A percentile compares a stretch with the other conserved stretches of the same genome.
phyloP scores from a whole-genome alignment of 2,888 invertebrate species.

The Drosophila subquinaria region DNA sequence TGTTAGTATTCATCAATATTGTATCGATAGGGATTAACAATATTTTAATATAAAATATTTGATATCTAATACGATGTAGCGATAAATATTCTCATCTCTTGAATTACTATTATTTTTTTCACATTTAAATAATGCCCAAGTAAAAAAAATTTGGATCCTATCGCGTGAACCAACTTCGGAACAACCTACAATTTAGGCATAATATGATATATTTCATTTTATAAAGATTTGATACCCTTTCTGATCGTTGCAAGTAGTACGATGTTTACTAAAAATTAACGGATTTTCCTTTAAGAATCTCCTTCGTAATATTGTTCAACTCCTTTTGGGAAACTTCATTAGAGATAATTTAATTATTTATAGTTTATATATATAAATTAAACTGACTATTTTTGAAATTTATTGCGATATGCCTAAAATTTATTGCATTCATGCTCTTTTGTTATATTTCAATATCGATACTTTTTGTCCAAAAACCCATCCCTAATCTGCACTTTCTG shows the following conservation, averaged over 20 bases:
- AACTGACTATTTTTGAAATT: not conserved
- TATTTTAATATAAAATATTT: no score
- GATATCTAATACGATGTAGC: not conserved
- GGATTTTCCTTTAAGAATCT: no score
- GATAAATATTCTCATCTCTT: no score
- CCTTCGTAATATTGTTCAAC: no score
- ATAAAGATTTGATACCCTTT: not conserved
- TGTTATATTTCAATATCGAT: not conserved
- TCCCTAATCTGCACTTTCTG: constrained; percentile 3
- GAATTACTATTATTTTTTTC: no score
- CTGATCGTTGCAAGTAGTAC: not conserved
- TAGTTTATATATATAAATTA: not conserved
- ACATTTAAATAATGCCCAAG: no score
- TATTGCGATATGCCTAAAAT: not conserved
- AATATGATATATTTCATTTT: not conserved
- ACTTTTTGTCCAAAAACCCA: not conserved
- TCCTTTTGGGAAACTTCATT: no score
- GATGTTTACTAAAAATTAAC: no score
- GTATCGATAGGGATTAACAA: not conserved
- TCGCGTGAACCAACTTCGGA: no score
- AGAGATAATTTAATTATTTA: no score
- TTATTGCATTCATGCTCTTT: no score
- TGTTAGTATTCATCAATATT: not conserved
- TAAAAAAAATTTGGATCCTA: not conserved
- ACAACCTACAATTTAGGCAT: not conserved